phyloP scores from a whole-genome alignment of 2,888 invertebrate species.

The Drosophila koepferae region DNA sequence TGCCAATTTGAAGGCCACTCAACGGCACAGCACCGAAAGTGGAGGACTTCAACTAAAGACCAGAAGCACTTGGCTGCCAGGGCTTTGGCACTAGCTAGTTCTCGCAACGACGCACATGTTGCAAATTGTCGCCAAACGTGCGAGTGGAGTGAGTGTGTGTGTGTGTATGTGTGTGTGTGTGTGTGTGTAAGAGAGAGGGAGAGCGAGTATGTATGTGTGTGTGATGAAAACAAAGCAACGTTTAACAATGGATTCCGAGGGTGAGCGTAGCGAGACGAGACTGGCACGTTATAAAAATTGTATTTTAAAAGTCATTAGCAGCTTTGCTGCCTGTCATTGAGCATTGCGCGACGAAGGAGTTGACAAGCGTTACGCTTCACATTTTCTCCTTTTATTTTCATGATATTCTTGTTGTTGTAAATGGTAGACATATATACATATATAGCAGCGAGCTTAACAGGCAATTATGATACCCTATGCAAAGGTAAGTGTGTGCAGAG shows the following conservation, averaged over 20 bases:
- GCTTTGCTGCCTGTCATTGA: conserved; percentile 71
- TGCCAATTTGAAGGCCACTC: conserved; percentile 64
- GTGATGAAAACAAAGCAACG: conserved; percentile 9
- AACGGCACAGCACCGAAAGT: conserved; percentile 35
- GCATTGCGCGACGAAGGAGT: conserved; percentile 31
- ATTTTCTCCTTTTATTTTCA: conserved; percentile 39
- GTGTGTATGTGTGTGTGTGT: neutral
- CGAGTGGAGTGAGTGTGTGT: neutral
- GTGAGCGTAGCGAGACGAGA: conserved; percentile 18
- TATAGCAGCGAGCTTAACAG: conserved; percentile 18
- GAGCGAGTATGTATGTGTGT: neutral
- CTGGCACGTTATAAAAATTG: conserved; percentile 65
- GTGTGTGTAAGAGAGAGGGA: neutral
- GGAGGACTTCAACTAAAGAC: conserved; percentile 25
- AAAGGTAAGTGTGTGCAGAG: neutral
- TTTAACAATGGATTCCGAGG: conserved; percentile 32
- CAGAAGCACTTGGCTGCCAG: conserved; percentile 36
- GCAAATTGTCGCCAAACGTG: conserved; percentile 67
- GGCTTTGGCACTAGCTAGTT: conserved; percentile 26
- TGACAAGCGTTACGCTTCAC: conserved; percentile 47
- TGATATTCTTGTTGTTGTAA: conserved; percentile 25
- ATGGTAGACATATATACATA: conserved; percentile 24
- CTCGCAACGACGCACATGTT: conserved; percentile 61
- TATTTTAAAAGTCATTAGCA: conserved; percentile 83
- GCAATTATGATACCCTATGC: conserved; percentile 34